A percentile compares a stretch with the other conserved stretches of the same genome.
Conservation (phyloP, 1,140 invertebrate species). For the Neoseiulus cucumeris region DNA sequence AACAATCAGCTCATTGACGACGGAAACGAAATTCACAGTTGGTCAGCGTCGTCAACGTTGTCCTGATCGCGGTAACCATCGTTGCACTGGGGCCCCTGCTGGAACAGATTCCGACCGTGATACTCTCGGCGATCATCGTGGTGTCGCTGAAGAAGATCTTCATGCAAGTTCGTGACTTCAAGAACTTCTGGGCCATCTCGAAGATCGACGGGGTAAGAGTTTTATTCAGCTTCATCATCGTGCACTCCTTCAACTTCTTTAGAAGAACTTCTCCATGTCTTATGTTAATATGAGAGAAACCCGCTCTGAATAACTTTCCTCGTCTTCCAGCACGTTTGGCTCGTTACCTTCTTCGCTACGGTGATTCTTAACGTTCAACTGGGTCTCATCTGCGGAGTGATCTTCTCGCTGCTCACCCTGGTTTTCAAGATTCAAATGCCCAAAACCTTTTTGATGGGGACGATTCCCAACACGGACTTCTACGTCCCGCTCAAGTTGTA, state of each 20-base stretch:
- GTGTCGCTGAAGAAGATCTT: constrained; percentile 28
- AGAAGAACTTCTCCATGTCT: neutral
- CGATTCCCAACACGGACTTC: constrained; percentile 14
- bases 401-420: constrained; percentile 33
- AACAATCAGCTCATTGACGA: too few species aligned
- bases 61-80: neutral
- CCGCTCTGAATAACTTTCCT: neutral
- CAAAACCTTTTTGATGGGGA: constrained; percentile 17
- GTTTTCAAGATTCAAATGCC: constrained; percentile 24
- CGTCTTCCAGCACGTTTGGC: constrained; percentile 31
- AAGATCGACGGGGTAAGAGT: constrained; percentile 22
- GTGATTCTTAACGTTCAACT: constrained; percentile 34
- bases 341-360: constrained; percentile 32
- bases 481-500: constrained; percentile 19
- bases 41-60: neutral
- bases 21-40: neutral
- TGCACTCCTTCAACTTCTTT: too few species aligned
- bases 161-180: constrained; percentile 26
- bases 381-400: constrained; percentile 32
- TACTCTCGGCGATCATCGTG: constrained; percentile 25
- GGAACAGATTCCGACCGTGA: constrained; percentile 3
- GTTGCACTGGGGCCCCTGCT: constrained; percentile 11
- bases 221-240: too few species aligned
- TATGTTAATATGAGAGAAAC: neutral
- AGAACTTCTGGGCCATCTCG: constrained; percentile 26